Evolutionary conservation across 2,888 invertebrate genomes (phyloP), one percentile per base, ranked within the genome.

Genomic region (Acleris cristana): DNA sequence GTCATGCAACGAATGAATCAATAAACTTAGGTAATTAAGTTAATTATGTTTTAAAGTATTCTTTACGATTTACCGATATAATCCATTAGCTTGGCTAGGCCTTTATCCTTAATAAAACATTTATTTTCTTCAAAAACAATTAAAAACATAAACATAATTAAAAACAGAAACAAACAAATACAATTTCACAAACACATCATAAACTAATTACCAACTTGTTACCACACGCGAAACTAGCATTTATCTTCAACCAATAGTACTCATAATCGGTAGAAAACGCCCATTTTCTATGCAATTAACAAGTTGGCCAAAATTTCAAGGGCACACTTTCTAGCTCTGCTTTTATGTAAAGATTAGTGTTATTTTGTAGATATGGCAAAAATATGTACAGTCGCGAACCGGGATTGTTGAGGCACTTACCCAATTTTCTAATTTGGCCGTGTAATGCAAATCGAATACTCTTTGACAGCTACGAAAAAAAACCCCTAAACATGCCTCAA

Each of bases 291-390:
- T 56, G 69, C 74, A 79, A 81, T 83, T 81, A 83, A 74, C 78
- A 69, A 73, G 72, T 74, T 75, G 77, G 75, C 75, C 79, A 84
- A 67, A 63, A 80, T 81, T 80, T 79, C 88, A 90, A 90, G 90
- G 90, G 76, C 89, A 76, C 71, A 73, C 80, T 83, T 81, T 82
- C 83, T 66, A 66, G 61, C 56, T 61, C 80, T 79, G 74, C 72
- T 76, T 75, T 76, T 79, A 71, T 74, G 73, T 55, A 60, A 45
- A 48, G 66, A 62, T 67, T 18, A 21, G n/a, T 18, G n/a, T 26
- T 19, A 19, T 16, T 21, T 16, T 21, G 14, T 66, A 62, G 62
- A 67, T 26, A 12, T 54, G 63, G 40, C 23, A 48, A 23, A 14
- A 48, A n/a, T 2, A 16, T 16, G 4, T 48, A 18, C 18, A 19